Conservation (phyloP, 1,140 invertebrate species). For the Apocrypta bakeri region DNA sequence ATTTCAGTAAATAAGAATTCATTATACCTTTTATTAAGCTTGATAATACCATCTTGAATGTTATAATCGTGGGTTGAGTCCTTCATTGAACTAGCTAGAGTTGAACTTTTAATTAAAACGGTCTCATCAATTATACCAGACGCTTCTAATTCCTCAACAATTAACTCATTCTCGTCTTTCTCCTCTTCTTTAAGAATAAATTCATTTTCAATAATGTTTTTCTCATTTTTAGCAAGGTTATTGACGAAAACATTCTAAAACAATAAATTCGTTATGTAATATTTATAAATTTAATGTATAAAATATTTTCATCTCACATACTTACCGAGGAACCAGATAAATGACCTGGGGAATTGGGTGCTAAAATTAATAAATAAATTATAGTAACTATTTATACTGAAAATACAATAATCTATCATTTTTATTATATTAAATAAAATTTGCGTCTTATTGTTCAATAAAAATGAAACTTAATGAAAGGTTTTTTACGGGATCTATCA, state of each 20-base stretch:
- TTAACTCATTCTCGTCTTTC: slow-evolving; percentile 4
- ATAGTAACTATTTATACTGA: too few relatives aligned
- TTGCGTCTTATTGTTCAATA: slow-evolving; percentile 75
- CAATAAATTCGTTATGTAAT: slow-evolving; percentile 1
- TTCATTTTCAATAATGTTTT: not conserved
- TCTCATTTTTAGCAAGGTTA: not conserved
- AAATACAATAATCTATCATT: too few relatives aligned
- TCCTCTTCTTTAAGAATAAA: not conserved
- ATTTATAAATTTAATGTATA: not conserved
- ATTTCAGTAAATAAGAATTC: not conserved
- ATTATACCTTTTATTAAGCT: slow-evolving; percentile 36
- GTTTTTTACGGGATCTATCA: too few relatives aligned
- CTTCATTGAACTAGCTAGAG: not conserved
- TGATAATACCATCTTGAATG: not conserved
- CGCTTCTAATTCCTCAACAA: slow-evolving; percentile 31
- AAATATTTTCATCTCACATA: not conserved
- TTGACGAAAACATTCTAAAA: not conserved
- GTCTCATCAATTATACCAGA: slow-evolving; percentile 31
- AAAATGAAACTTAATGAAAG: too few relatives aligned
- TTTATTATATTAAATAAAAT: slow-evolving; percentile 76
- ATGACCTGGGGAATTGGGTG: too few relatives aligned
- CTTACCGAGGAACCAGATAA: not conserved
- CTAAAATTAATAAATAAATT: too few relatives aligned
- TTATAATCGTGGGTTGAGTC: not conserved
- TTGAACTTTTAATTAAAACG: slow-evolving; percentile 15